A percentile compares a stretch with the other conserved stretches of the same genome.
phyloP scores from a whole-genome alignment of 1,140 invertebrate genomes.

The Episyrphus balteatus region DNA sequence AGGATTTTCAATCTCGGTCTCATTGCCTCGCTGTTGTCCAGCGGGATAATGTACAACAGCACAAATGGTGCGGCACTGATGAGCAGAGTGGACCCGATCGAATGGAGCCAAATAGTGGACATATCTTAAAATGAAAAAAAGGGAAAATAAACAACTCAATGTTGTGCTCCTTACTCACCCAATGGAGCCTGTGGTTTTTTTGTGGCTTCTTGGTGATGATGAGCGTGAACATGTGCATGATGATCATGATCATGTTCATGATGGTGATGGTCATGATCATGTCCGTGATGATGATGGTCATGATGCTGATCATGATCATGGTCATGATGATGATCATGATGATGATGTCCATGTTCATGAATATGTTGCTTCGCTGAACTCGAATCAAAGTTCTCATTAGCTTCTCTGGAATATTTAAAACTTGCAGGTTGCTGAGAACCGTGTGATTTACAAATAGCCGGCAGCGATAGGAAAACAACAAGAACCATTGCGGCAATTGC shows the following conservation, averaged over 20 bases:
- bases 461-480: conserved; percentile 21
- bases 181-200: conserved; percentile 1
- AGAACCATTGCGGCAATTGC: conserved; percentile 16
- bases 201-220: conserved; percentile 8
- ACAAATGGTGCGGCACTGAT: conserved; percentile 92
- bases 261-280: conserved; percentile 15
- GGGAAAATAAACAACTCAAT: conserved; percentile 1
- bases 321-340: conserved; percentile 26
- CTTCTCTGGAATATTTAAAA: conserved; percentile 61
- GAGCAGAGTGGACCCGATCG: conserved; percentile 76
- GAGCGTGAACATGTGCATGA: conserved; percentile 6
- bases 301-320: conserved; percentile 12
- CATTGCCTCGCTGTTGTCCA: conserved; percentile 75
- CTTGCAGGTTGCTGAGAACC: conserved; percentile 42
- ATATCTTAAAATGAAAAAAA: conserved; percentile 20
- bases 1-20: conserved; percentile 69
- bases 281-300: conserved; percentile 9
- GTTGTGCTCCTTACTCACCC: not conserved
- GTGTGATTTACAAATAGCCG: conserved; percentile 20
- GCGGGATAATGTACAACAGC: conserved; percentile 85
- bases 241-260: conserved; percentile 19
- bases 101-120: conserved; percentile 61
- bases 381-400: conserved; percentile 44
- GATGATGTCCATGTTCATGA: conserved; percentile 27
- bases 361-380: conserved; percentile 16